phyloP scores from a whole-genome alignment of 2,888 invertebrate genomes.

The Stomorhina lunata region DNA sequence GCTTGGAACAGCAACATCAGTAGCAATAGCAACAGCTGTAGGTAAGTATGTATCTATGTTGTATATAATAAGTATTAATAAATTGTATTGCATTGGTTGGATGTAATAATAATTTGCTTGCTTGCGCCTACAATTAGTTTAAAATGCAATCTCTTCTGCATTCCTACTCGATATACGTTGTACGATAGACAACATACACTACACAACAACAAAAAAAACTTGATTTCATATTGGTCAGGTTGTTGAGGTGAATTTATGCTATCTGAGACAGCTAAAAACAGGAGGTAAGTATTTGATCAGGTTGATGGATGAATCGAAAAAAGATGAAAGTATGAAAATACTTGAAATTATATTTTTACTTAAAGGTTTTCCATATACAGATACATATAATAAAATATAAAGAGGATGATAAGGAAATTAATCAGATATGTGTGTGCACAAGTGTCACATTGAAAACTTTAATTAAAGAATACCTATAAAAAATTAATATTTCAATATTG shows the following conservation, averaged over 20 bases:
- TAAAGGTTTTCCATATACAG: background rate
- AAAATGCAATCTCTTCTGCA: slow-evolving; percentile 51
- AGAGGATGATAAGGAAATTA: slow-evolving; percentile 14
- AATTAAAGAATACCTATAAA: background rate
- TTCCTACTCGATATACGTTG: background rate
- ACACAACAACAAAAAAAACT: slow-evolving; percentile 25
- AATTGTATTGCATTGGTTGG: slow-evolving; percentile 42
- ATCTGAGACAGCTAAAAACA: background rate
- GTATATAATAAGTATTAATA: slow-evolving; percentile 57
- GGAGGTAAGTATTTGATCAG: slow-evolving; percentile 14
- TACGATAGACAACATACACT: background rate
- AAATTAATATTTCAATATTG: slow-evolving; percentile 3
- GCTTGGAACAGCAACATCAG: slow-evolving; percentile 38
- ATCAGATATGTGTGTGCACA: background rate
- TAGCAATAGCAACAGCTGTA: slow-evolving; percentile 48
- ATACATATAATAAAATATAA: background rate
- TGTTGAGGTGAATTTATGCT: background rate
- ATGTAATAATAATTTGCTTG: slow-evolving; percentile 55
- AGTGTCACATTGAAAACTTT: background rate
- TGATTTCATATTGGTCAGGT: slow-evolving; percentile 45
- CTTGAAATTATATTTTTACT: background rate
- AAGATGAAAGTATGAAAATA: background rate
- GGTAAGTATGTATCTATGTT: too few species aligned
- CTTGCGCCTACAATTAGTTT: slow-evolving; percentile 60
- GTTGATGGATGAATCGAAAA: slow-evolving; percentile 27